Evolutionary conservation across 2,797 vertebrate species (phyloP).

Genomic region (Loris lydekkerianus): DNA sequence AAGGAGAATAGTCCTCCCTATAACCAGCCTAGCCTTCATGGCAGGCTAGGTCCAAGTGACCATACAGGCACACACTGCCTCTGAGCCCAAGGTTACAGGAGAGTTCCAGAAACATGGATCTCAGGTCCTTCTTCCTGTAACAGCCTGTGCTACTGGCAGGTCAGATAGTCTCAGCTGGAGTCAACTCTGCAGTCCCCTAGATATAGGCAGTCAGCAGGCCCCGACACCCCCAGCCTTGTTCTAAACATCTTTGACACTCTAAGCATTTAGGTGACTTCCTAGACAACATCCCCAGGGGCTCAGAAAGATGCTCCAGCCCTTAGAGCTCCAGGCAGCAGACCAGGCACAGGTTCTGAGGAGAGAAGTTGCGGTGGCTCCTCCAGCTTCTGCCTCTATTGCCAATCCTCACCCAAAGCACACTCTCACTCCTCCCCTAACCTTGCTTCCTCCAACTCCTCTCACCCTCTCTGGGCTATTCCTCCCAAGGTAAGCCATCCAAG

Average conservation of each 20-base stretch:
- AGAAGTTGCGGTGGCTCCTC: background rate
- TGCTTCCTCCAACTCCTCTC: background rate
- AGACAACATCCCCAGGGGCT: background rate
- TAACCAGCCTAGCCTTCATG: background rate
- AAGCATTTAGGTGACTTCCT: conserved; percentile 8
- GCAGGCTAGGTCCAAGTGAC: background rate
- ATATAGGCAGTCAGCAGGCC: background rate
- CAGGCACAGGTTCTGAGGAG: background rate
- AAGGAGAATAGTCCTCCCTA: background rate
- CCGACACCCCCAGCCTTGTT: background rate
- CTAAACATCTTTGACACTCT: background rate
- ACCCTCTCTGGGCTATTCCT: background rate
- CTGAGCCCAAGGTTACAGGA: background rate
- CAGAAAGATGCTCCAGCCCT: conserved; percentile 15
- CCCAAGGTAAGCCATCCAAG: background rate
- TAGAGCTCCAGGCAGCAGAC: background rate
- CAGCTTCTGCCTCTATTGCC: background rate
- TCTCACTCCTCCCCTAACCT: background rate
- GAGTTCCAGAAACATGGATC: background rate
- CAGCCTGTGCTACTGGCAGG: background rate
- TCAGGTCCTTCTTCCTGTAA: background rate
- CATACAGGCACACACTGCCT: background rate
- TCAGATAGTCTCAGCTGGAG: background rate
- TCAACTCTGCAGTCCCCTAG: background rate
- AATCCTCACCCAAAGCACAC: background rate